Base-by-base conservation (phyloP, 2,797 vertebrate species). In the Eremophila alpestris region DNA sequence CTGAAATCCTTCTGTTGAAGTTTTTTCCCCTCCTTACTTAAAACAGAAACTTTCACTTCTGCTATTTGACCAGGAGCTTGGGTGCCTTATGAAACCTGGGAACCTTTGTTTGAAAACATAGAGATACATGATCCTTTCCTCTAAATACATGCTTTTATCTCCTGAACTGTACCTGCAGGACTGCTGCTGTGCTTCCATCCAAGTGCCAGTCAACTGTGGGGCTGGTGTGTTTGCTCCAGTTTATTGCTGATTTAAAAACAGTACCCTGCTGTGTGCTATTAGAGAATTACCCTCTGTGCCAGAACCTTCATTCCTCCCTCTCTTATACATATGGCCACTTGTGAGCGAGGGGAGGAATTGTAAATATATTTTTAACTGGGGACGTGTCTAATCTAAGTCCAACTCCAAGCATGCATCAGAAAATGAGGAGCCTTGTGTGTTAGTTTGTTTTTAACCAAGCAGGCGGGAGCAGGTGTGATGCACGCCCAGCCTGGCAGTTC, bases 1-100 rank as follows among this genome's bases (percentile, higher is more conserved):
- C 45, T 86, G 60, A 58, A 27, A 83, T 18, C 22, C n/a, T 70
- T 46, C 68, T 49, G 38, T 13, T 58, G n/a, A 52, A 14, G 7
- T 3, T 24, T 46, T 75, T 51, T 36, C 7, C 16, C 7, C 15
- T 69, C 41, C 32, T 49, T 52, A 3, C 34, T 82, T 63, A 58
- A 88, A 94, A 63, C 5, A 78, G 52, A 69, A 93, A 62, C 48
- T 94, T 88, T 82, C 63, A 54, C 70, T 95, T 90, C 94, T 90
- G 62, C 41, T 95, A 4, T 88, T 87, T 74, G 30, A 30, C 38
- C 21, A 26, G 63, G 56, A 79, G 30, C 27, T 88, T 56, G 38
- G 21, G n/a, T 73, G 64, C 20, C 26, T 89, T 69, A 45, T 1
- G 59, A 91, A 94, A 83, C 41, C 13, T 26, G 4, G 30, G 40